These are phyloP conservation scores for Leptoteleia sp. DNA, from an alignment of 1,140 invertebrate genomes.

Conservation along the genomic window DNA sequence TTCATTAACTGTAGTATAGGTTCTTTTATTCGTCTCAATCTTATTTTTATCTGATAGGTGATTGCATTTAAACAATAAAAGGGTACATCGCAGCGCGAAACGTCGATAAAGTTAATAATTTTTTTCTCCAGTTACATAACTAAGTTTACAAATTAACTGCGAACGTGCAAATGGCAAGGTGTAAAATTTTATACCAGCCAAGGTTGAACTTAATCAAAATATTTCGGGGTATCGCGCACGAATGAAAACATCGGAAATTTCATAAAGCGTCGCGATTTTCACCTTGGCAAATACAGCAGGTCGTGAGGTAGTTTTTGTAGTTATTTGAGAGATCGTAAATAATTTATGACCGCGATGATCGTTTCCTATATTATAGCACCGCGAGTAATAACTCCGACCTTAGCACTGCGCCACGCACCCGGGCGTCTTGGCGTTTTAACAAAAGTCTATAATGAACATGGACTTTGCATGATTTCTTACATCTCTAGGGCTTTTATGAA, in stretches of 20 bases:
- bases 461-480: constrained; percentile 67
- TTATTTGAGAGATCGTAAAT: constrained; percentile 60
- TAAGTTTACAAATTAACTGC: constrained; percentile 13
- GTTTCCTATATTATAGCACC: constrained; percentile 50
- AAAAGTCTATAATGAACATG: constrained; percentile 64
- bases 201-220: constrained; percentile 37
- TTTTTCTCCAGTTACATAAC: background rate
- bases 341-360: constrained; percentile 61
- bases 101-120: too few species aligned
- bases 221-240: background rate
- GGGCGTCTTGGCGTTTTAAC: constrained; percentile 23
- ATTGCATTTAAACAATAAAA: too few species aligned
- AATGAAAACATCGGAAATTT: constrained; percentile 22
- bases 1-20: too few species aligned
- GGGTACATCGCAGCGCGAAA: too few species aligned
- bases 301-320: constrained; percentile 42
- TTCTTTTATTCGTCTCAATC: too few species aligned
- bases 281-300: constrained; percentile 16
- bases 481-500: constrained; percentile 63
- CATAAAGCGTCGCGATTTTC: constrained; percentile 44
- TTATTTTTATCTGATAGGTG: too few species aligned
- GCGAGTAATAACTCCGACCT: constrained; percentile 52
- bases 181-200: constrained; percentile 17
- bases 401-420: constrained; percentile 16
- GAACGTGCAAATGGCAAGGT: background rate